Conservation (phyloP, 2,888 invertebrate species). For the Amiota minor region DNA sequence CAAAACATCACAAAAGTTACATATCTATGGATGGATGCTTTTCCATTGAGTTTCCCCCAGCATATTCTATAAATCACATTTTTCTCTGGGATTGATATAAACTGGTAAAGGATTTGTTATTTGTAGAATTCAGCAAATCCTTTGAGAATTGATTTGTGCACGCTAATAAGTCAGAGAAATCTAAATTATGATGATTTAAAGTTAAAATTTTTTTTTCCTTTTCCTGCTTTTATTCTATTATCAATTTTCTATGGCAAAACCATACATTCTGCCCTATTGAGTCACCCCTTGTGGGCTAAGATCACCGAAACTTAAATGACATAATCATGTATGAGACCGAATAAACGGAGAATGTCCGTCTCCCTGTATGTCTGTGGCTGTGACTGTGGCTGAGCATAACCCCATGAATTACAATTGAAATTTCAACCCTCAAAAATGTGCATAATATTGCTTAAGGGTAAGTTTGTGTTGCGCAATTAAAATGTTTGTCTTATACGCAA, state of each 20-base stretch:
- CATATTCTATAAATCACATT: conserved; percentile 16
- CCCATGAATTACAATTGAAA: conserved; percentile 63
- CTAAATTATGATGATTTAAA: conserved; percentile 56
- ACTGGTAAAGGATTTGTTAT: conserved; percentile 59
- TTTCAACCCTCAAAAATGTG: conserved; percentile 33
- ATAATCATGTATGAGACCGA: conserved; percentile 53
- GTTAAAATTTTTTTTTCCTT: too few relatives aligned
- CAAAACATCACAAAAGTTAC: conserved; percentile 1
- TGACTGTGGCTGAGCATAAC: neutral
- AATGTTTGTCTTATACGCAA: conserved; percentile 50
- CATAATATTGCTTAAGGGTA: conserved; percentile 35
- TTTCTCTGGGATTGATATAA: neutral
- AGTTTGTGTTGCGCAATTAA: conserved; percentile 59
- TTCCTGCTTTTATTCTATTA: too few relatives aligned
- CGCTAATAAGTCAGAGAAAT: conserved; percentile 67
- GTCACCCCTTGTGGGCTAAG: too few relatives aligned
- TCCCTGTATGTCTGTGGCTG: too few relatives aligned
- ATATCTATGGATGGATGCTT: too few relatives aligned
- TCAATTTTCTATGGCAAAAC: too few relatives aligned
- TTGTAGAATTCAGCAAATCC: conserved; percentile 57
- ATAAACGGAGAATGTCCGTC: neutral
- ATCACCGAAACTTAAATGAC: conserved; percentile 50
- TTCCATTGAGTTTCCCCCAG: conserved; percentile 2
- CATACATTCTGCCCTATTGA: too few relatives aligned
- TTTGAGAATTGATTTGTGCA: conserved; percentile 71